Evolutionary conservation across 2,113 vertebrate genomes (phyloP).

Genomic region (Thamnaconus septentrionalis): DNA sequence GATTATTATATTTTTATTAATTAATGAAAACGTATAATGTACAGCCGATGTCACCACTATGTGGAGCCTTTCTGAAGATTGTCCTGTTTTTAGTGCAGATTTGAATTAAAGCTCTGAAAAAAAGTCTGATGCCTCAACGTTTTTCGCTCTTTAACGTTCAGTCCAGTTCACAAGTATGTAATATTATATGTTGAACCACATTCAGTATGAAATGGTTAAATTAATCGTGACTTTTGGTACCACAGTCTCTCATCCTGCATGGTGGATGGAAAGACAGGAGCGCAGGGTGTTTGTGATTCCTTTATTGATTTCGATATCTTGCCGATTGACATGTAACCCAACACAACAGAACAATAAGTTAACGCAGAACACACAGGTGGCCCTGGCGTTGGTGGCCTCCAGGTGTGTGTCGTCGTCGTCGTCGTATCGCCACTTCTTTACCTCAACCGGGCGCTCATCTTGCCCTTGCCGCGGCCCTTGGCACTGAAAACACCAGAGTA

Average conservation of each 20-base stretch:
- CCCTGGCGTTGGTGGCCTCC: slow-evolving; percentile 2
- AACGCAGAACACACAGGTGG: background rate
- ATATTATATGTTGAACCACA: too few relatives aligned
- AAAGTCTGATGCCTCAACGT: slow-evolving; percentile 1
- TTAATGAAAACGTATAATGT: slow-evolving; percentile 23
- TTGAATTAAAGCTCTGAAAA: slow-evolving; percentile 68
- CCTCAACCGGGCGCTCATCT: slow-evolving; percentile 69
- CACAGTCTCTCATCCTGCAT: background rate
- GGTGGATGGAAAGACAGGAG: slow-evolving; percentile 12
- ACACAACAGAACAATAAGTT: slow-evolving; percentile 31
- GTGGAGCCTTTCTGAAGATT: slow-evolving; percentile 53
- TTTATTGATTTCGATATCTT: slow-evolving; percentile 57
- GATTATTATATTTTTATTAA: slow-evolving; percentile 58
- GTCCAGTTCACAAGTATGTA: too few relatives aligned
- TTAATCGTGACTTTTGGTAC: too few relatives aligned
- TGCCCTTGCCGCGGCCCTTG: slow-evolving; percentile 78
- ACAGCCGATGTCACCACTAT: slow-evolving; percentile 44
- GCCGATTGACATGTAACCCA: slow-evolving; percentile 29
- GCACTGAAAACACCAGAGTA: slow-evolving; percentile 45
- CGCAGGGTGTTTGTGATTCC: too few relatives aligned
- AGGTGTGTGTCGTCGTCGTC: background rate
- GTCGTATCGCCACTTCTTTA: slow-evolving; percentile 43
- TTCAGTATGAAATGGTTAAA: too few relatives aligned
- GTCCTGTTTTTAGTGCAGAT: slow-evolving; percentile 56
- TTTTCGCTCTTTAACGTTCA: background rate